These are phyloP conservation scores for Dasyornis broadbenti DNA, from an alignment of 2,113 vertebrate genomes.

Conservation along the genomic window DNA sequence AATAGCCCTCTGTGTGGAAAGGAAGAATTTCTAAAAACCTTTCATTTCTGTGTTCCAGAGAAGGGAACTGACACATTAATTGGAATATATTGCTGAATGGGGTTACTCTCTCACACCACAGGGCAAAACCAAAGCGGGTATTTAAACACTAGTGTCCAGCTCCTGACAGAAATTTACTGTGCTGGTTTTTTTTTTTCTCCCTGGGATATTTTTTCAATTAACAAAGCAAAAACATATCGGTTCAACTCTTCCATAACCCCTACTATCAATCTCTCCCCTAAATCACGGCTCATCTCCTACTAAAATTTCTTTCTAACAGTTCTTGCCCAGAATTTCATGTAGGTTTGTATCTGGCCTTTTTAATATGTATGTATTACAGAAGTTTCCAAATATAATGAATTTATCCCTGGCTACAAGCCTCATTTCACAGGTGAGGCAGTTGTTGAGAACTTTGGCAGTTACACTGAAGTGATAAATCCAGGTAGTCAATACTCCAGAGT, in stretches of 20 bases:
- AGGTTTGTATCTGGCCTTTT: neutral
- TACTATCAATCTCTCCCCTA: neutral
- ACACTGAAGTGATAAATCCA: neutral
- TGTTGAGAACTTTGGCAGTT: neutral
- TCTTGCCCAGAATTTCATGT: neutral
- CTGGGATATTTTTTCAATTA: neutral
- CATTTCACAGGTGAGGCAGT: neutral
- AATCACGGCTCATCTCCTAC: neutral
- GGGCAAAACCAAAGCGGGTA: neutral
- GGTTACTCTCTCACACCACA: neutral
- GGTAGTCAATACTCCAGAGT: neutral
- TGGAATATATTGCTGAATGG: neutral
- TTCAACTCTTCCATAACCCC: neutral
- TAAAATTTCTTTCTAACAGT: neutral
- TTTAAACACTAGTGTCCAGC: neutral
- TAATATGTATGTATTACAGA: neutral
- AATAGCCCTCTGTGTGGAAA: neutral
- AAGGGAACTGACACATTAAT: neutral
- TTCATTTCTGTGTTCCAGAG: slow-evolving; percentile 14
- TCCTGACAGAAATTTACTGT: neutral
- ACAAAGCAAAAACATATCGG: neutral
- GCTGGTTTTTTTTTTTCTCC: neutral
- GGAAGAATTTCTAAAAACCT: slow-evolving; percentile 26
- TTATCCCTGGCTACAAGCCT: neutral
- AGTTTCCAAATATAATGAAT: neutral